Evolutionary conservation across 2,113 vertebrate species (phyloP).

Genomic region (Mustela nigripes): DNA sequence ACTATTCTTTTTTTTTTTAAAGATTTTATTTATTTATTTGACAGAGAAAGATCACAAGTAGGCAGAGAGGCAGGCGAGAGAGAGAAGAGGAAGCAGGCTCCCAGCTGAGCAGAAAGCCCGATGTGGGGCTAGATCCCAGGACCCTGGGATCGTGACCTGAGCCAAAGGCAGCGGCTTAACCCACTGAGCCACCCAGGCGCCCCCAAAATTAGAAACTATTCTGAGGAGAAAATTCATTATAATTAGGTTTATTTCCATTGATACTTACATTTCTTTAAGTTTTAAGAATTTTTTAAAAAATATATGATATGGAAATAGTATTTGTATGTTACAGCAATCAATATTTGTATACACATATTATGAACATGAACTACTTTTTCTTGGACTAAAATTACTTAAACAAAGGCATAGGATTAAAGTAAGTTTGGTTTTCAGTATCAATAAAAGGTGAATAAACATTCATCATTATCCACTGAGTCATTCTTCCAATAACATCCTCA

Average conservation of each 20-base stretch:
- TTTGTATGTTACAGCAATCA: neutral
- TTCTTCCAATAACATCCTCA: neutral
- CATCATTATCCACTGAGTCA: neutral
- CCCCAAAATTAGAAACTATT: constrained; percentile 18
- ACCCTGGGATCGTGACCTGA: too few relatives aligned
- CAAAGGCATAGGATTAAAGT: neutral
- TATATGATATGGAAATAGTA: neutral
- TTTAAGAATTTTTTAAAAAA: neutral
- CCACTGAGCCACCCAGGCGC: too few relatives aligned
- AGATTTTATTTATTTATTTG: too few relatives aligned
- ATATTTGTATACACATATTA: neutral
- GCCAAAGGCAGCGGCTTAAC: too few relatives aligned
- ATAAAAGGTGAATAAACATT: neutral
- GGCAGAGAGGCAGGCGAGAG: too few relatives aligned
- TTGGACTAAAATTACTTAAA: neutral
- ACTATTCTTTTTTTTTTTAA: neutral
- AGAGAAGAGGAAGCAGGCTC: too few relatives aligned
- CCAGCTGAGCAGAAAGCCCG: too few relatives aligned
- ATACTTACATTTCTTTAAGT: neutral
- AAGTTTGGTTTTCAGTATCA: constrained; percentile 10
- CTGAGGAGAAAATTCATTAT: neutral
- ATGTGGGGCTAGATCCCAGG: too few relatives aligned
- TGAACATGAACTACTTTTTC: neutral
- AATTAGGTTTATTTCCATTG: neutral
- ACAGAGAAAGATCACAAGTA: too few relatives aligned